Evolutionary conservation across 2,888 invertebrate genomes (phyloP).

Genomic region (Tetramorium bicarinatum): DNA sequence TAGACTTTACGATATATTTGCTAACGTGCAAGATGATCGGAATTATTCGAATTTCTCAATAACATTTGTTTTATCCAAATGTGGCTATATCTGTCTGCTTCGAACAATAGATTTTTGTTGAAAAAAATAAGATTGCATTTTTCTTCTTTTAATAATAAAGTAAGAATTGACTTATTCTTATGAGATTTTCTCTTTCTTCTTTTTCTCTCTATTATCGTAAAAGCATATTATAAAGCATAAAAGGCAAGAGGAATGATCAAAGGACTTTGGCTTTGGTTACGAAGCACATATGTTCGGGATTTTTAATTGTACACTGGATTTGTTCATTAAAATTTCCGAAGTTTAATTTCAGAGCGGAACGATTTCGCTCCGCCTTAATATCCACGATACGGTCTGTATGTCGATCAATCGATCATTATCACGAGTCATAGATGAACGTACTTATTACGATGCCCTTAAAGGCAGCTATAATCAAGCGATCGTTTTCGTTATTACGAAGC

Average conservation of each 20-base stretch:
- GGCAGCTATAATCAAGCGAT: constrained; percentile 24
- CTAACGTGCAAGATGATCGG: background rate
- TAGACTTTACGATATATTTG: constrained; percentile 10
- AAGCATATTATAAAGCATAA: constrained; percentile 10
- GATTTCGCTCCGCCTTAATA: constrained; percentile 27
- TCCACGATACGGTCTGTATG: background rate
- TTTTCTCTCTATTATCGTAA: background rate
- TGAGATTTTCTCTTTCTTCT: background rate
- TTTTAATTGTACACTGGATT: constrained; percentile 19
- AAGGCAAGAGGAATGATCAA: constrained; percentile 1
- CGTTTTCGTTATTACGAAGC: constrained; percentile 14
- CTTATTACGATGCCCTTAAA: constrained; percentile 8
- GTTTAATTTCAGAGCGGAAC: constrained; percentile 51
- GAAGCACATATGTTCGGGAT: constrained; percentile 6
- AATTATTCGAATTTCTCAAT: background rate
- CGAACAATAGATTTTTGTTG: background rate
- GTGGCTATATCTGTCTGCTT: background rate
- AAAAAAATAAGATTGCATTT: background rate
- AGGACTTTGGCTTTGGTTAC: constrained; percentile 2
- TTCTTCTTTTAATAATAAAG: background rate
- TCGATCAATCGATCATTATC: constrained; percentile 37
- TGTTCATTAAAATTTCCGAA: constrained; percentile 41
- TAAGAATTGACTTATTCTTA: background rate
- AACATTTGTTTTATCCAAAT: background rate
- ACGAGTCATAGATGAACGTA: constrained; percentile 26